Conservation (phyloP, 2,888 invertebrate species). For the Exephanes ischioxanthus region DNA sequence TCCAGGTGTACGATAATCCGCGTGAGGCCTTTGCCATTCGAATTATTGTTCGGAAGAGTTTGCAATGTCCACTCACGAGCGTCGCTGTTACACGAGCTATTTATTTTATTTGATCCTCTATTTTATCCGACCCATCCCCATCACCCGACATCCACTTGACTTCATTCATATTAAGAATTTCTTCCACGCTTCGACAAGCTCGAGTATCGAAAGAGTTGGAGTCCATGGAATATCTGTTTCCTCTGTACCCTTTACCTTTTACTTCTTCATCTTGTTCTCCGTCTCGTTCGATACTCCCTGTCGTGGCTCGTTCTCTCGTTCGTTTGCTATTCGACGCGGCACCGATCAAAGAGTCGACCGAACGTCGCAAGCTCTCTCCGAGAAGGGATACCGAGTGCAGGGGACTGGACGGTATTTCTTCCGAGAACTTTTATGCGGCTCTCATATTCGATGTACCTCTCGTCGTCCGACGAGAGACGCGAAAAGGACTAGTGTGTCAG, state of each 20-base stretch:
- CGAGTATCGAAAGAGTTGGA: constrained; percentile 18
- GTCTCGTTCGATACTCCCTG: constrained; percentile 44
- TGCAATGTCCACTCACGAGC: constrained; percentile 51
- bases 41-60: constrained; percentile 56
- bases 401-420: constrained; percentile 38
- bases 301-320: constrained; percentile 34
- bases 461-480: constrained; percentile 24
- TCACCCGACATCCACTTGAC: constrained; percentile 19
- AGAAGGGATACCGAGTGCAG: constrained; percentile 35
- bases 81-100: constrained; percentile 53
- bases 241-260: constrained; percentile 7
- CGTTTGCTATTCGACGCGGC: constrained; percentile 52
- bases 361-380: constrained; percentile 56
- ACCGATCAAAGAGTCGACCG: constrained; percentile 58
- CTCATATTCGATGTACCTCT: constrained; percentile 28
- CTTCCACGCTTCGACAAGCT: constrained; percentile 21
- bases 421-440: constrained; percentile 49
- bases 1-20: constrained; percentile 66
- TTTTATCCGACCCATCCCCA: background rate
- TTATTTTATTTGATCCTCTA: constrained; percentile 34
- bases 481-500: constrained; percentile 51
- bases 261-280: constrained; percentile 28
- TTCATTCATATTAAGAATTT: constrained; percentile 42
- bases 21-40: constrained; percentile 52
- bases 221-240: constrained; percentile 29